Percentiles rank a stretch among this genome's conserved stretches.
Evolutionary conservation across 2,113 vertebrate genomes (phyloP).

Genomic region (Naja naja): DNA sequence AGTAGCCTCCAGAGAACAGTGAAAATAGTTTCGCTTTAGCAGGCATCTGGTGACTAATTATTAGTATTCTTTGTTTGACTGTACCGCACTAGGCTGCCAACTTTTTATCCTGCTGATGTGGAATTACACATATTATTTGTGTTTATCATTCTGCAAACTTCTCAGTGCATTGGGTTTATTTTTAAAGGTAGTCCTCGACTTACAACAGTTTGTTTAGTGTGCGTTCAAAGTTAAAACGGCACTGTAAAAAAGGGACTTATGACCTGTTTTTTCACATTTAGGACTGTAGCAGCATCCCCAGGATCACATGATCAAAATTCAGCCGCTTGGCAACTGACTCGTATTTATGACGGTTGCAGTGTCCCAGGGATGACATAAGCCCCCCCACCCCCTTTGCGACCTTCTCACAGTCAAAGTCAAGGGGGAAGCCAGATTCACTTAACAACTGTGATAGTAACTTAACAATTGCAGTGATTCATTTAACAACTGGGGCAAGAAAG

Average conservation of each 20-base stretch:
- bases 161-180: not conserved
- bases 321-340: not conserved
- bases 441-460: too few species aligned
- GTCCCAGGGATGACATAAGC: not conserved
- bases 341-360: not conserved
- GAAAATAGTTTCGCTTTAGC: not conserved
- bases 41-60: not conserved
- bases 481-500: too few species aligned
- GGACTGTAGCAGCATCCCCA: too few species aligned
- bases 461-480: too few species aligned
- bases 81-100: not conserved
- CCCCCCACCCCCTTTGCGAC: not conserved
- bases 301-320: not conserved
- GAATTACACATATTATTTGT: not conserved
- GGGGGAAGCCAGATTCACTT: too few species aligned
- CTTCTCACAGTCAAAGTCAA: not conserved
- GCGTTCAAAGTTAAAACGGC: too few species aligned
- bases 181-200: not conserved
- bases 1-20: not conserved
- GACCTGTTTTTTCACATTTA: too few species aligned
- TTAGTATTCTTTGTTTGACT: not conserved
- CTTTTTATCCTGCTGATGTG: not conserved
- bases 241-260: too few species aligned
- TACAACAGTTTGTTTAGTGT: too few species aligned
- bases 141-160: not conserved